A percentile compares a stretch with the other conserved stretches of the same genome.
Evolutionary conservation across 2,888 invertebrate species (phyloP).

Genomic region (Eupithecia dodoneata): DNA sequence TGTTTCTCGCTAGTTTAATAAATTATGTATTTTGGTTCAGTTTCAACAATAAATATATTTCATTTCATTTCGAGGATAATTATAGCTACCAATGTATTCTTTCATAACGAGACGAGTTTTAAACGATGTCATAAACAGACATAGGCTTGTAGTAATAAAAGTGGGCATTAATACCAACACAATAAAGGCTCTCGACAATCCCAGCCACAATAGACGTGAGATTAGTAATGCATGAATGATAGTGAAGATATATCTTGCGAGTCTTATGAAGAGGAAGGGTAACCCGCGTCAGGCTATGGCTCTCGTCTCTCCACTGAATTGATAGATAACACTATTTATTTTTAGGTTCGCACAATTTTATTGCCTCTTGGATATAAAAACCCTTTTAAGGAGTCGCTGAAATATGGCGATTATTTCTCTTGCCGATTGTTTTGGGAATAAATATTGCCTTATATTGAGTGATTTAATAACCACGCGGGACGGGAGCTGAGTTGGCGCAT

Average conservation of each 20-base stretch:
- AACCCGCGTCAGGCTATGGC: slow-evolving; percentile 71
- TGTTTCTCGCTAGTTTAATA: too few relatives aligned
- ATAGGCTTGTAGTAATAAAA: too few relatives aligned
- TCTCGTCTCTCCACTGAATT: slow-evolving; percentile 63
- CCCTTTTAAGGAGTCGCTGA: slow-evolving; percentile 31
- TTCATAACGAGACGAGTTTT: too few relatives aligned
- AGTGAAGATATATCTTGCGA: slow-evolving; percentile 47
- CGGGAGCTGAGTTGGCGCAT: neutral
- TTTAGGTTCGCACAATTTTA: slow-evolving; percentile 41
- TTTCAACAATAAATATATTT: too few relatives aligned
- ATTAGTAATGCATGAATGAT: slow-evolving; percentile 78
- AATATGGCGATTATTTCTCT: slow-evolving; percentile 28
- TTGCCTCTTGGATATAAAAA: slow-evolving; percentile 34
- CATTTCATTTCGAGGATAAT: too few relatives aligned
- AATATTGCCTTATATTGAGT: neutral
- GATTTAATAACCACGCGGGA: slow-evolving; percentile 12
- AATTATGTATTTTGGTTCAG: too few relatives aligned
- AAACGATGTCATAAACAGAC: too few relatives aligned
- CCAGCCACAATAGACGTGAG: slow-evolving; percentile 25
- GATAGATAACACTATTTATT: slow-evolving; percentile 59
- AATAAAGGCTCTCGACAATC: slow-evolving; percentile 12
- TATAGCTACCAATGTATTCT: too few relatives aligned
- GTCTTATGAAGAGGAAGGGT: slow-evolving; percentile 79
- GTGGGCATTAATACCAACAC: neutral
- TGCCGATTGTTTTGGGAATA: slow-evolving; percentile 23